Evolutionary conservation across 2,888 invertebrate species (phyloP).

Genomic region (Koerneria pararmatus): DNA sequence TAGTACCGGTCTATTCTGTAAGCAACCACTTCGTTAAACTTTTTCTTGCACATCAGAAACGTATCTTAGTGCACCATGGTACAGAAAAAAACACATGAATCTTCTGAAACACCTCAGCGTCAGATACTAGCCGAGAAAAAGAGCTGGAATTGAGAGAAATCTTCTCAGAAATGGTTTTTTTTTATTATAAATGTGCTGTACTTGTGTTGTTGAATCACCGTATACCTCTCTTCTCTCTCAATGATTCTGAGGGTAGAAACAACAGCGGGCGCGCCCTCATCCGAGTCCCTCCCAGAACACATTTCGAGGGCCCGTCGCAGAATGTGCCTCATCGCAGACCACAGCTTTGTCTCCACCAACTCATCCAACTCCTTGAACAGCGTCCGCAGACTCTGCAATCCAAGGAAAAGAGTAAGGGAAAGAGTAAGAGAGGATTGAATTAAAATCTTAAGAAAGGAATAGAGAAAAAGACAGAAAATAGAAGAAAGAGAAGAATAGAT

Average conservation of each 20-base stretch:
- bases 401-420: no score
- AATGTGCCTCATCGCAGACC: conserved; percentile 61
- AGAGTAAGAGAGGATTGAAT: no score
- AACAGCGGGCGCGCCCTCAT: conserved; percentile 70
- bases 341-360: conserved; percentile 74
- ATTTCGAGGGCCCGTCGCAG: conserved; percentile 72
- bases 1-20: conserved; percentile 77
- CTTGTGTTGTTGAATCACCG: neutral
- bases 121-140: neutral
- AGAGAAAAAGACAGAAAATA: no score
- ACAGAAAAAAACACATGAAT: no score
- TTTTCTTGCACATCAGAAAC: no score
- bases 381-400: conserved; percentile 76
- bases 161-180: neutral
- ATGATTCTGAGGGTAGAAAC: conserved; percentile 92
- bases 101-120: no score
- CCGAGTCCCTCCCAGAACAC: conserved; percentile 60
- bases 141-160: neutral
- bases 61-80: no score
- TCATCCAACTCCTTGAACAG: conserved; percentile 93
- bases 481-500: no score
- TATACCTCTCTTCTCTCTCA: conserved; percentile 84
- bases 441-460: no score
- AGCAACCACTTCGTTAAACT: neutral
- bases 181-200: neutral